These are phyloP conservation scores for Zoanthus sansibaricus DNA, from an alignment of 92 coral and sea anemone genomes.

Conservation along the genomic window DNA sequence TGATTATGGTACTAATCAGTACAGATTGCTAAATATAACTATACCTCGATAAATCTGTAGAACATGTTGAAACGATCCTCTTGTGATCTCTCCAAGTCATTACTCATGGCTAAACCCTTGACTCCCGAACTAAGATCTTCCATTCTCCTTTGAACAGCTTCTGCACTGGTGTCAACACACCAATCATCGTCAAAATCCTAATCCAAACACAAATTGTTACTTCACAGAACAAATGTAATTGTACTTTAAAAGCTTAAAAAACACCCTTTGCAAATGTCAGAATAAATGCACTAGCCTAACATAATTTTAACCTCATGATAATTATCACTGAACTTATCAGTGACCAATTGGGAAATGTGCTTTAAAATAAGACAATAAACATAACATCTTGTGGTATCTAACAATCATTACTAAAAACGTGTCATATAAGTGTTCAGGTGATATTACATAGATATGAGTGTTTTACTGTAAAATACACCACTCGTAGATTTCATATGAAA, in stretches of 20 bases:
- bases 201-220: background rate
- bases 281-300: no score
- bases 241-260: background rate
- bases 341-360: no score
- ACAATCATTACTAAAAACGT: no score
- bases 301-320: no score
- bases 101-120: constrained; percentile 89
- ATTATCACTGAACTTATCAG: no score
- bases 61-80: constrained; percentile 92
- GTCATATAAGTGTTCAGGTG: no score
- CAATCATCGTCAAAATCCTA: constrained; percentile 83
- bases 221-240: background rate
- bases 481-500: no score
- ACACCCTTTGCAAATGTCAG: background rate
- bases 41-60: constrained; percentile 93
- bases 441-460: no score
- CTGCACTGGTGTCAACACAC: constrained; percentile 98
- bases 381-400: no score
- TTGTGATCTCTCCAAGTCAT: constrained; percentile 87
- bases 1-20: no score
- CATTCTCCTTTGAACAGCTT: constrained; percentile 90
- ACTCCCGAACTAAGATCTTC: constrained; percentile 86
- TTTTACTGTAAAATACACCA: no score
- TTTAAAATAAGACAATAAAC: no score
- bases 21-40: background rate